phyloP scores from a whole-genome alignment of 1,140 invertebrate species.

The Heterodera carotae region DNA sequence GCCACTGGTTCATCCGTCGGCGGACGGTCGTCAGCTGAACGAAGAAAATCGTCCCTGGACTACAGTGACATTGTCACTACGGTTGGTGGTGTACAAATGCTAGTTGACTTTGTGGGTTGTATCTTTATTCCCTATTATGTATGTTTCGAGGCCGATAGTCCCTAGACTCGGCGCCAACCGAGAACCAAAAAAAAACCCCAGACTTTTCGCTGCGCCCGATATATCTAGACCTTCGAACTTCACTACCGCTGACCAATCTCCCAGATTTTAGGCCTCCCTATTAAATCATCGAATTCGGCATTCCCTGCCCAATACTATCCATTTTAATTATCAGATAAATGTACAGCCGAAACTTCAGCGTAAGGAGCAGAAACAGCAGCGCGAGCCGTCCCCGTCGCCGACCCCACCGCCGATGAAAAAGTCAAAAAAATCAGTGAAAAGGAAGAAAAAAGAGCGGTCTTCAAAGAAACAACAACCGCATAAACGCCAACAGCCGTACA shows the following conservation, averaged over 20 bases:
- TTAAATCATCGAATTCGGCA: no score
- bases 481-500: not conserved
- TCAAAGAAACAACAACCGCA: not conserved
- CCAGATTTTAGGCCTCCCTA: no score
- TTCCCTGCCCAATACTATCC: no score
- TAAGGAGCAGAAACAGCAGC: not conserved
- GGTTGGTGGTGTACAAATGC: not conserved
- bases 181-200: no score
- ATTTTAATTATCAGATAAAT: not conserved
- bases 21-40: not conserved
- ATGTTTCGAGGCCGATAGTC: no score
- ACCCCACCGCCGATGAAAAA: not conserved
- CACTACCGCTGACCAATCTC: no score
- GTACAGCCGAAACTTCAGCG: not conserved
- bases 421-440: not conserved
- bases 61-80: constrained; percentile 19
- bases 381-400: not conserved
- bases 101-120: no score
- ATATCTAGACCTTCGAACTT: no score
- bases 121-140: no score
- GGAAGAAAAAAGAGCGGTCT: not conserved
- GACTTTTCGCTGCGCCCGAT: no score
- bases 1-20: not conserved
- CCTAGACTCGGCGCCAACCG: no score
- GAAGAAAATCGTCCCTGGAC: constrained; percentile 22